These are phyloP conservation scores for Agriopis leucophaearia DNA, from an alignment of 2,888 invertebrate species.

Conservation along the genomic window DNA sequence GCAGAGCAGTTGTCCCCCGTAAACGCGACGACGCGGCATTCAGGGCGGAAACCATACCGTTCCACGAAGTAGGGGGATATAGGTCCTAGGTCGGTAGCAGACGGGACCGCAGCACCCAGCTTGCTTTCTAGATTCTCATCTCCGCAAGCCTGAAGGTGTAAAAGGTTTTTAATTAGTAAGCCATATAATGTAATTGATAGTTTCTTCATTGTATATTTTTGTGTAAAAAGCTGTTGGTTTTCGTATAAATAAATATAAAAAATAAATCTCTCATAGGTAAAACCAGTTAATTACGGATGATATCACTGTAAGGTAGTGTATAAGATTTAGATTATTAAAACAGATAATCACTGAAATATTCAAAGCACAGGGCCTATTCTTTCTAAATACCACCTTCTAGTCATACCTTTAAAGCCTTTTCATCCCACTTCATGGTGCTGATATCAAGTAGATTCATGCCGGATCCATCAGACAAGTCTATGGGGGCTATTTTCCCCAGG, in stretches of 20 bases:
- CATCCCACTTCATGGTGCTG: constrained; percentile 91
- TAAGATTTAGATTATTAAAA: neutral
- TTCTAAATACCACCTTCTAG: neutral
- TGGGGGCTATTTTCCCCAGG: constrained; percentile 94
- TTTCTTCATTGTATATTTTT: too few species aligned
- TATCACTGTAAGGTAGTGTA: too few species aligned
- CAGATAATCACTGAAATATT: neutral
- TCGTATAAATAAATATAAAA: too few species aligned
- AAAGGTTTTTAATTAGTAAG: neutral
- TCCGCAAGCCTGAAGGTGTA: constrained; percentile 89
- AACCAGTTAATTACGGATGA: too few species aligned
- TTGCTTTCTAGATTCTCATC: constrained; percentile 89
- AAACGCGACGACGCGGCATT: constrained; percentile 94
- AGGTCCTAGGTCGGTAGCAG: constrained; percentile 89
- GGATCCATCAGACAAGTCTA: constrained; percentile 96
- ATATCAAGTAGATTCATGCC: constrained; percentile 98
- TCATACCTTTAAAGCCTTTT: constrained; percentile 89
- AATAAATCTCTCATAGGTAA: too few species aligned
- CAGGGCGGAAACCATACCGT: constrained; percentile 93
- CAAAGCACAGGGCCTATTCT: neutral
- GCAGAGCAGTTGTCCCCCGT: constrained; percentile 98
- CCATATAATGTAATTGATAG: too few species aligned
- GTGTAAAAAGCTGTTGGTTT: too few species aligned
- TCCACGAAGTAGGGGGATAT: constrained; percentile 93
- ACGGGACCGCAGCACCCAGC: constrained; percentile 91